Base-by-base conservation (phyloP, 2,797 vertebrate species). In the Salarias fasciatus region DNA sequence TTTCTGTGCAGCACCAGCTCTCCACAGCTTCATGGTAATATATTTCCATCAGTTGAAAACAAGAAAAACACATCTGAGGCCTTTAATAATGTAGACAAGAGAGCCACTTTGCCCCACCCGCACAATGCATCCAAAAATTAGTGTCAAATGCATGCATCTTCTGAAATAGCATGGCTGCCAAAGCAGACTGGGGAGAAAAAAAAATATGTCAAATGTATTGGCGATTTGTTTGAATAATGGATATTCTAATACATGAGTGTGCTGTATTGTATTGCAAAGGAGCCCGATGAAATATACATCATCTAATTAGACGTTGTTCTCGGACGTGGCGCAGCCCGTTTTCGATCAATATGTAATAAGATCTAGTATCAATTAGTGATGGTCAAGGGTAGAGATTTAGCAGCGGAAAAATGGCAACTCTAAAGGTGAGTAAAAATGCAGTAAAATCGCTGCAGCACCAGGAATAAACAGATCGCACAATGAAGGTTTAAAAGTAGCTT, bases 41-140 rank as follows among this genome's bases (percentile, higher is more conserved):
- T 75, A 89, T 89, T 91, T 88, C 84, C 86, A 83, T 75, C 72
- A 80, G 85, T 65, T 80, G 74, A 85, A 92, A 92, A 91, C 89
- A 92, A 88, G 87, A 83, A 90, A 91, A 92, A 88, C 84, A 90
- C 89, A 92, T 91, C 84, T 82, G 74, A 88, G 81, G 67, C 69
- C 83, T 92, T 93, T 89, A 92, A 91, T 92, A 92, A 92, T 91
- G 91, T 86, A 92, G 86, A 88, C 83, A 81, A 72, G 57, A 49
- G 61, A 83, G 83, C 82, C 85, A 88, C 83, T 84, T 86, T 86
- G 77, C 83, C 76, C 77, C 77, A 78, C 73, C 79, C 65, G 77
- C 76, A 87, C 84, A 86, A 77, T 77, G 77, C 75, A 83, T 80
- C 80, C 58, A 76, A 83, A 87, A 85, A 85, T 77, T 69, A 63